These are phyloP conservation scores for Drosophila takahashii DNA, from an alignment of 1,140 invertebrate genomes.

Conservation along the genomic window DNA sequence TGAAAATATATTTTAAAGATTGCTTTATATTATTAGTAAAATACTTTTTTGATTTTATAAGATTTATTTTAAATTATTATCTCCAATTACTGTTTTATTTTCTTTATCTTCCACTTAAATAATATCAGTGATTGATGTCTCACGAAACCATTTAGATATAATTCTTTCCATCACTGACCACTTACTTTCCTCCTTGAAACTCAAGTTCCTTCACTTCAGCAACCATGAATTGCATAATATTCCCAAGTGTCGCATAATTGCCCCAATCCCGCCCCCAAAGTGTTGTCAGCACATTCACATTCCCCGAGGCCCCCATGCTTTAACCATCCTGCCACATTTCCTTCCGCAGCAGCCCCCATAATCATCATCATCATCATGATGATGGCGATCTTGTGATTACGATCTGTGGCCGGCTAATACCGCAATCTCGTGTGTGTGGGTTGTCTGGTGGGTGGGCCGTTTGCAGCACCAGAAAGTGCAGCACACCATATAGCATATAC, in stretches of 20 bases:
- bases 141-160: not conserved
- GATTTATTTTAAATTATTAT: too few species aligned
- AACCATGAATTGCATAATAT: slow-evolving; percentile 20
- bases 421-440: slow-evolving; percentile 49
- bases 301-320: not conserved
- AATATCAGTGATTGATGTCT: not conserved
- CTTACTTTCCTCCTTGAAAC: not conserved
- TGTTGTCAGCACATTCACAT: slow-evolving; percentile 29
- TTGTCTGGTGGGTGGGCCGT: slow-evolving; percentile 42
- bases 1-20: too few species aligned
- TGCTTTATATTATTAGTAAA: too few species aligned
- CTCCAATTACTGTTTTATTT: too few species aligned
- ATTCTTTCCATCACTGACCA: not conserved
- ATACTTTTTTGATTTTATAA: too few species aligned
- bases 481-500: too few species aligned
- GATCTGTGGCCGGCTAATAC: slow-evolving; percentile 40
- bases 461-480: not conserved
- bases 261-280: slow-evolving; percentile 14
- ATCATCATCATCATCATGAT: slow-evolving; percentile 17
- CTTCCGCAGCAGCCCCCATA: slow-evolving; percentile 16
- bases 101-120: too few species aligned
- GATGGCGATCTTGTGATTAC: slow-evolving; percentile 36
- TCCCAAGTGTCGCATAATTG: slow-evolving; percentile 34
- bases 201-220: not conserved
- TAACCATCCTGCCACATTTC: slow-evolving; percentile 29